A percentile compares a stretch with the other conserved stretches of the same genome.
Evolutionary conservation across 2,797 vertebrate species (phyloP).

Genomic region (Botia kubotai): DNA sequence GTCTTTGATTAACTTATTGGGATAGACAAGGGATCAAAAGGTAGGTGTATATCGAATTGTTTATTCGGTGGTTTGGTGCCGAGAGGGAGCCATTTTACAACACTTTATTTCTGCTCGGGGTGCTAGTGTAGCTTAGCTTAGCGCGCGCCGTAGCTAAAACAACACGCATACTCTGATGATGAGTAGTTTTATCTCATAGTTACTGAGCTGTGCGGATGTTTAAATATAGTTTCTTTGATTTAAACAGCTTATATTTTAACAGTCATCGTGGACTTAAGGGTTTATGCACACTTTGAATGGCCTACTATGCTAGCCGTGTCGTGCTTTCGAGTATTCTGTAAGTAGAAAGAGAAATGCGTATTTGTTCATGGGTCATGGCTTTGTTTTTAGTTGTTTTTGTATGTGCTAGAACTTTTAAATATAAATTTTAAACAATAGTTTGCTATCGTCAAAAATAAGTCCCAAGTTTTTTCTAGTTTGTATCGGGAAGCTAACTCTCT

Average conservation of each 20-base stretch:
- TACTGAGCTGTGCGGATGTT: not conserved
- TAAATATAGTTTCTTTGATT: not conserved
- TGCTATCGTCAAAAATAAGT: not conserved
- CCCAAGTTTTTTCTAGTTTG: slow-evolving; percentile 6
- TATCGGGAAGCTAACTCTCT: slow-evolving; percentile 18
- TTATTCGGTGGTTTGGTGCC: slow-evolving; percentile 50
- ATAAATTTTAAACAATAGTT: not conserved
- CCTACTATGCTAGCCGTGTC: slow-evolving; percentile 48
- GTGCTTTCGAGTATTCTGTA: slow-evolving; percentile 22
- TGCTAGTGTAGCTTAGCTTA: slow-evolving; percentile 52
- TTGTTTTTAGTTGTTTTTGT: not conserved
- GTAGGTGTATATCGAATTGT: slow-evolving; percentile 53
- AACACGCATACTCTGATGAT: slow-evolving; percentile 1
- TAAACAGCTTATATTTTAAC: not conserved
- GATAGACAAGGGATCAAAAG: slow-evolving; percentile 50
- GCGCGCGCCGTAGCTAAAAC: slow-evolving; percentile 44
- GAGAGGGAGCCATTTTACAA: slow-evolving; percentile 68
- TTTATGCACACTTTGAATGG: slow-evolving; percentile 55
- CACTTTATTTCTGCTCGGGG: slow-evolving; percentile 55
- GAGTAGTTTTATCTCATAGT: not conserved
- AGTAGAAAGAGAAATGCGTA: not conserved
- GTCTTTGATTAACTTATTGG: slow-evolving; percentile 39
- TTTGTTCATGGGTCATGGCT: not conserved
- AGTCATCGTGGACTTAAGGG: not conserved
- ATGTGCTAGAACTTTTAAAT: not conserved